Conservation (phyloP, 2,888 invertebrate genomes). For the Xanthia icteritia region DNA sequence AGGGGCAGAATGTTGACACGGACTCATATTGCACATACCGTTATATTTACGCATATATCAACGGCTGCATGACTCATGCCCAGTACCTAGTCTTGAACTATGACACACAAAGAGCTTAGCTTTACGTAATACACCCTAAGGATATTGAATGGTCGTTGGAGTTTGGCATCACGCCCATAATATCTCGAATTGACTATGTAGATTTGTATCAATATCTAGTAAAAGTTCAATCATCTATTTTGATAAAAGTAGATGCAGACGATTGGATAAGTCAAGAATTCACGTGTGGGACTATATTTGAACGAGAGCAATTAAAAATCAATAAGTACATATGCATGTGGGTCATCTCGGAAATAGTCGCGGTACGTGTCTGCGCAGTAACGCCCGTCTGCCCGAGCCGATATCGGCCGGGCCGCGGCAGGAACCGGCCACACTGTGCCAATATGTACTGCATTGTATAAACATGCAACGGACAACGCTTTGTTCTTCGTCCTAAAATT, state of each 20-base stretch:
- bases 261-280: constrained; percentile 18
- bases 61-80: constrained; percentile 65
- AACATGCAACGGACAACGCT: constrained; percentile 27
- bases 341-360: constrained; percentile 65
- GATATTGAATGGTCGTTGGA: constrained; percentile 55
- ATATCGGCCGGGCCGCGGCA: constrained; percentile 54
- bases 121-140: constrained; percentile 58
- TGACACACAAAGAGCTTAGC: constrained; percentile 65
- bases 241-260: constrained; percentile 1
- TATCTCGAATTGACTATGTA: constrained; percentile 32
- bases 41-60: constrained; percentile 68
- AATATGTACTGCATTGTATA: constrained; percentile 36
- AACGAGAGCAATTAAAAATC: constrained; percentile 65
- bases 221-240: constrained; percentile 27
- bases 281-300: constrained; percentile 44
- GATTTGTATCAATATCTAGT: constrained; percentile 39
- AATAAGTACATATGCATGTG: constrained; percentile 64
- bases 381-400: constrained; percentile 50
- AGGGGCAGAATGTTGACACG: constrained; percentile 67
- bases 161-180: constrained; percentile 56
- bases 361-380: constrained; percentile 64
- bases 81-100: constrained; percentile 54
- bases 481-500: constrained; percentile 29
- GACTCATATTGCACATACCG: constrained; percentile 58
- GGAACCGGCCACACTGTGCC: constrained; percentile 26